Evolutionary conservation across 1,140 invertebrate species (phyloP).

Genomic region (Ceratosolen fusciceps): DNA sequence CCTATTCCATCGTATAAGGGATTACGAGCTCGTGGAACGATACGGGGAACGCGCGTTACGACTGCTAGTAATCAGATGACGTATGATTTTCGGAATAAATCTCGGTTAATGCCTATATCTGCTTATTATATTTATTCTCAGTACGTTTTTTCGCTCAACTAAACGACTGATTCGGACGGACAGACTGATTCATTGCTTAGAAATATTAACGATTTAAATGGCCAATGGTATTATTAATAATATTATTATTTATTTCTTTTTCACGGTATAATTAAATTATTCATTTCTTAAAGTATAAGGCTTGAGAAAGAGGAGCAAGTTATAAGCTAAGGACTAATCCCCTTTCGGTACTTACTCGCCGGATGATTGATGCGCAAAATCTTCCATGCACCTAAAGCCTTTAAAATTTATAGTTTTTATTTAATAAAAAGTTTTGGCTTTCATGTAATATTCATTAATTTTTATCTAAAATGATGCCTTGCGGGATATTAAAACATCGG

Average conservation of each 20-base stretch:
- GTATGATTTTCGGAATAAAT: neutral
- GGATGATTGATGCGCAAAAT: neutral
- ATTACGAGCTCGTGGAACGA: neutral
- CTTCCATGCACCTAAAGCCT: neutral
- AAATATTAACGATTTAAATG: neutral
- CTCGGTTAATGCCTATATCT: neutral
- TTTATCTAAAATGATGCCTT: neutral
- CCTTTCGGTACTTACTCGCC: neutral
- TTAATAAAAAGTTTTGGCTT: neutral
- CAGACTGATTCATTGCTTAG: neutral
- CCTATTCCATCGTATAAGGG: neutral
- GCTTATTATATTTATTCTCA: no score
- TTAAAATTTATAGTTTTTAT: neutral
- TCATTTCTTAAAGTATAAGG: neutral
- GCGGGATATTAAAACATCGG: neutral
- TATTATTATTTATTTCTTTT: no score
- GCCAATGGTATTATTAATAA: neutral
- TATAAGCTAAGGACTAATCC: neutral
- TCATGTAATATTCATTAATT: neutral
- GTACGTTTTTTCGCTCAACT: no score
- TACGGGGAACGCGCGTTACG: neutral
- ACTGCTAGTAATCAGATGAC: neutral
- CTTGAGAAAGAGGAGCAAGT: neutral
- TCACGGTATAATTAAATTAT: neutral
- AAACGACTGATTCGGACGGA: no score